Base-by-base conservation (phyloP, 2,113 vertebrate species). In the Hemibagrus wyckioides region DNA sequence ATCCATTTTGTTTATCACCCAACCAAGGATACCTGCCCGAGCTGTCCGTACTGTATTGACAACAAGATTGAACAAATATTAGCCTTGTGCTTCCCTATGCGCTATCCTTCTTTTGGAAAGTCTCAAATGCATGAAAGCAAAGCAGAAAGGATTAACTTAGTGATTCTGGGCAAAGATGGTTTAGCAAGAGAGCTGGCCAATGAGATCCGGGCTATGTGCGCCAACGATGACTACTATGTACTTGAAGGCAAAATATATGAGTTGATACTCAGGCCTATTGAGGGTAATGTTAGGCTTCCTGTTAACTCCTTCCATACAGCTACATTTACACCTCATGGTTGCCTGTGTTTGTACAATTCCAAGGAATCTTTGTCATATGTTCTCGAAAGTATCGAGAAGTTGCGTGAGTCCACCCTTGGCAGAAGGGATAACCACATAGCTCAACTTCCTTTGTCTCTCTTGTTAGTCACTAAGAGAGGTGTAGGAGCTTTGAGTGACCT, bases 1-100 rank as follows among this genome's bases (percentile, higher is more conserved):
- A 97, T 99, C 91, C 98, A 99, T 93, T 99, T 99, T 57, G 98
- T 99, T 5, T 99, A 99, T 94, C 98, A 99, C 90, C 98, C 98
- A 0, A 99, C 96, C 0, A 99, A 99, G 92, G 98, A 99, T 39
- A 99, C 98, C 0, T 99, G 98, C 4, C 98, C 98, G 0, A 97
- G 94, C 94, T 97, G 97, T 90, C 96, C 93, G 0, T 89, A 93
- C 9, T 99, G 98, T 76, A 94, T 96, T 4, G 98, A 99, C 83
- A 96, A 95, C 6, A 96, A 96, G 89, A 96, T 99, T 0, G 98
- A 99, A 91, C 97, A 99, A 19, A 93, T 97, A 33, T 89, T 99
- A 82, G 92, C 90, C 14, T 95, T 95, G 50, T 95, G 95, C 48
- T 97, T 97, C 87, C 92, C 93, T 33, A 92, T 96, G 0, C 96